Conservation (phyloP, 2,888 invertebrate species). For the Halocaridina rubra region DNA sequence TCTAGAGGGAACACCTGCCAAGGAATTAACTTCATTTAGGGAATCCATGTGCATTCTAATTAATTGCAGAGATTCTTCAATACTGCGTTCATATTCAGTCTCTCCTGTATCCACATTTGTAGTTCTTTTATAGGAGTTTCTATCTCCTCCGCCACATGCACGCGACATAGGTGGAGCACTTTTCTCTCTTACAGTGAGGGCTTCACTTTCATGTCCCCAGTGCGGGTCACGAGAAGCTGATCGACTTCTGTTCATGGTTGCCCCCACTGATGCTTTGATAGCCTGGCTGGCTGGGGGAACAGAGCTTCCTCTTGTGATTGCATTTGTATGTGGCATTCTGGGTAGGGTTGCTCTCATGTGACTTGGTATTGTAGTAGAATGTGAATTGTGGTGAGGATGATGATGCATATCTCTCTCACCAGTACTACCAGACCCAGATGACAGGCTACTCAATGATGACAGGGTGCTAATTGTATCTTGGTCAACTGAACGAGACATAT, state of each 20-base stretch:
- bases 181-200: constrained; percentile 42
- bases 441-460: constrained; percentile 56
- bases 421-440: constrained; percentile 54
- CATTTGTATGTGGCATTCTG: constrained; percentile 16
- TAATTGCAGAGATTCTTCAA: constrained; percentile 68
- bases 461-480: constrained; percentile 54
- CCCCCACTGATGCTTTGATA: constrained; percentile 19
- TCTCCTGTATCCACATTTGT: constrained; percentile 48
- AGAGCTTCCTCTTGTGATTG: constrained; percentile 26
- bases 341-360: constrained; percentile 47
- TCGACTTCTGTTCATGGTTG: constrained; percentile 38
- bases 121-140: constrained; percentile 45
- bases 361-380: not conserved
- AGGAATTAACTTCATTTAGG: constrained; percentile 66
- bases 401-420: constrained; percentile 38
- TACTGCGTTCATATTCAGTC: constrained; percentile 66
- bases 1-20: constrained; percentile 66
- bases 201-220: constrained; percentile 48
- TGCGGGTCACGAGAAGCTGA: constrained; percentile 47
- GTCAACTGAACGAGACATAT: constrained; percentile 34
- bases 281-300: constrained; percentile 47
- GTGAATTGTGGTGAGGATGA: constrained; percentile 11
- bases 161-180: constrained; percentile 35
- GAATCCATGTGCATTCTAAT: constrained; percentile 68
- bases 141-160: constrained; percentile 29